These are phyloP conservation scores for Cryptophagus acutangulus DNA, from an alignment of 2,888 invertebrate species.

Conservation along the genomic window DNA sequence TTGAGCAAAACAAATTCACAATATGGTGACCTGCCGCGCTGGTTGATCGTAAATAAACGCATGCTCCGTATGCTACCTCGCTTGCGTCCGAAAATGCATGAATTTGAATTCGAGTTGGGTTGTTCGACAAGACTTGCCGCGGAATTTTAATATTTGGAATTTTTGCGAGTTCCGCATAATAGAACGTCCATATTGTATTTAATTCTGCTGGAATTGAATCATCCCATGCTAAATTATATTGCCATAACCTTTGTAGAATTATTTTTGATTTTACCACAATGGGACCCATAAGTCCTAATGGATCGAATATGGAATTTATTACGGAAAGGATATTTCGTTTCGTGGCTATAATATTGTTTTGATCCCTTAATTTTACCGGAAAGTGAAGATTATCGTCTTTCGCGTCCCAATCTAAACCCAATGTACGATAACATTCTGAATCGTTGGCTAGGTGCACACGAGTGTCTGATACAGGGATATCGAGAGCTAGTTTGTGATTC, in stretches of 20 bases:
- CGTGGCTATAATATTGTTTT: neutral
- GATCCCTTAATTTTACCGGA: neutral
- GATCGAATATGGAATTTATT: slow-evolving; percentile 18
- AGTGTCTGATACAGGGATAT: too few relatives aligned
- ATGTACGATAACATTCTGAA: slow-evolving; percentile 11
- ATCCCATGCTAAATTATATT: slow-evolving; percentile 15
- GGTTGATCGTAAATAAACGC: slow-evolving; percentile 16
- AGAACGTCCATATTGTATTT: neutral
- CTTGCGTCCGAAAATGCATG: slow-evolving; percentile 27
- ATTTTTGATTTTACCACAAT: slow-evolving; percentile 14
- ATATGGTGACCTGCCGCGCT: slow-evolving; percentile 9
- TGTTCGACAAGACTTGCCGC: slow-evolving; percentile 5
- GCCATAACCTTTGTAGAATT: slow-evolving; percentile 17
- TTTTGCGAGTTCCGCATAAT: neutral
- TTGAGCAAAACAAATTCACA: slow-evolving; percentile 25
- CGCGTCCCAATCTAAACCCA: slow-evolving; percentile 9
- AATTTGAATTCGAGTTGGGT: slow-evolving; percentile 8
- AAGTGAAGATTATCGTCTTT: neutral
- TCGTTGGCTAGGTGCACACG: slow-evolving; percentile 1
- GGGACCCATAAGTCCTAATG: slow-evolving; percentile 18
- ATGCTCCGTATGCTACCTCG: slow-evolving; percentile 19
- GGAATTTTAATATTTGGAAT: slow-evolving; percentile 6
- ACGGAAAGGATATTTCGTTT: slow-evolving; percentile 15
- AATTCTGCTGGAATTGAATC: slow-evolving; percentile 3
- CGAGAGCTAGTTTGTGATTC: too few relatives aligned